Evolutionary conservation across 2,888 invertebrate genomes (phyloP).

Genomic region (Ethmia dodecea): DNA sequence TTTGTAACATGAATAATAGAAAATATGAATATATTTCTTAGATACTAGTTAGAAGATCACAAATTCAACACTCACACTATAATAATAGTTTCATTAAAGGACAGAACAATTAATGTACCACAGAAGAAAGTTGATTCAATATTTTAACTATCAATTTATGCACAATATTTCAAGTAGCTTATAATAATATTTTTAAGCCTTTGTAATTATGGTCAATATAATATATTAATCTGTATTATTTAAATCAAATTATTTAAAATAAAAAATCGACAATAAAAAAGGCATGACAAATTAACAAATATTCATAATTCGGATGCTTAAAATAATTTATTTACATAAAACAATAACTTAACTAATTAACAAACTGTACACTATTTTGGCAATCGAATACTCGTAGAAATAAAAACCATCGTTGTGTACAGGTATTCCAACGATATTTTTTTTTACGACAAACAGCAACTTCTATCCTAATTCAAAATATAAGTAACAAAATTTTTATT

Average conservation of each 20-base stretch:
- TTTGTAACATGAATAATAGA: constrained; percentile 61
- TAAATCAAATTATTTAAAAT: constrained; percentile 10
- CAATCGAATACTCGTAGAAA: constrained; percentile 28
- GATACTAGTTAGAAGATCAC: constrained; percentile 58
- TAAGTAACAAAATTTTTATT: constrained; percentile 1
- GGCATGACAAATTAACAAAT: too few relatives aligned
- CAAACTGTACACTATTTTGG: constrained; percentile 47
- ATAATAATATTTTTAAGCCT: neutral
- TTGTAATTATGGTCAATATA: constrained; percentile 3
- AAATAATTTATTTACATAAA: constrained; percentile 41
- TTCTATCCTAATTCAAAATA: constrained; percentile 17
- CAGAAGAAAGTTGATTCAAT: constrained; percentile 8
- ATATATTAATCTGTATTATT: constrained; percentile 21
- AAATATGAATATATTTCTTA: constrained; percentile 74
- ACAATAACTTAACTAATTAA: constrained; percentile 26
- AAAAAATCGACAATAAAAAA: too few relatives aligned
- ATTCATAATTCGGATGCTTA: too few relatives aligned
- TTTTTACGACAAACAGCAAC: neutral
- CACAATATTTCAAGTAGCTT: neutral
- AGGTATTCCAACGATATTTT: constrained; percentile 18
- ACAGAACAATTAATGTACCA: constrained; percentile 21
- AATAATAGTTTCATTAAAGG: constrained; percentile 20
- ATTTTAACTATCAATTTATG: neutral
- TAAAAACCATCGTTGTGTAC: constrained; percentile 28
- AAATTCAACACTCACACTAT: constrained; percentile 56